Conservation (phyloP, 37 sponge, comb jelly and placozoan species). For the Tethya wilhelma region DNA sequence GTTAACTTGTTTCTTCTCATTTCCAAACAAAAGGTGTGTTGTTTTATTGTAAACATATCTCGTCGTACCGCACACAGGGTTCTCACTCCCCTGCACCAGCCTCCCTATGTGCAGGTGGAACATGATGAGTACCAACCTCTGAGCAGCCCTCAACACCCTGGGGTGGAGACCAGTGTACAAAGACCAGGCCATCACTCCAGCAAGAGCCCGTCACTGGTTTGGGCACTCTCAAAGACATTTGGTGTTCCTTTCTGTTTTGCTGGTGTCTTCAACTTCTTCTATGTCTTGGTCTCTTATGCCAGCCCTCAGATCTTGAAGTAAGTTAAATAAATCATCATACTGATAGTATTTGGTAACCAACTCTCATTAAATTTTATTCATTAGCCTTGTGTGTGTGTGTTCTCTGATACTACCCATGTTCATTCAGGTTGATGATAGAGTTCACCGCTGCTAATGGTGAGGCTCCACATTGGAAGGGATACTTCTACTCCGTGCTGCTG, state of each 20-base stretch:
- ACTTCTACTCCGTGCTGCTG: constrained; percentile 78
- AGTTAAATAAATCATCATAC: constrained; percentile 15
- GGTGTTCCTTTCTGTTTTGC: constrained; percentile 57
- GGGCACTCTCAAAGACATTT: constrained; percentile 67
- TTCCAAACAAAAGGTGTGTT: too few relatives aligned
- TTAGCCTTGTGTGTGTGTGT: not conserved
- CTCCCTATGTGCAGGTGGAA: constrained; percentile 17
- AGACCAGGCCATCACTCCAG: not conserved
- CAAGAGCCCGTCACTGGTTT: constrained; percentile 58
- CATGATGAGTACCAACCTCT: constrained; percentile 2
- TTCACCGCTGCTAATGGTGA: constrained; percentile 37
- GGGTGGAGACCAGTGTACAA: not conserved
- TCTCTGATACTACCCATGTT: not conserved
- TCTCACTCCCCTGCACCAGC: too few relatives aligned
- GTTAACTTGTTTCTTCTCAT: too few relatives aligned
- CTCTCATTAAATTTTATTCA: not conserved
- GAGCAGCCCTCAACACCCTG: not conserved
- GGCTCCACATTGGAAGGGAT: constrained; percentile 86
- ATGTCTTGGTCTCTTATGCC: constrained; percentile 75
- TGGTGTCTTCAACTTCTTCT: constrained; percentile 64
- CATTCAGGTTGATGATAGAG: constrained; percentile 67
- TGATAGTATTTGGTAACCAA: too few relatives aligned
- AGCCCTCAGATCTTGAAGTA: constrained; percentile 90
- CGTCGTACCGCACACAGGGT: too few relatives aligned
- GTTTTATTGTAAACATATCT: too few relatives aligned